A percentile compares a stretch with the other conserved stretches of the same genome.
These are phyloP conservation scores for Lasius platythorax DNA, from an alignment of 2,888 invertebrate genomes.

Conservation along the genomic window DNA sequence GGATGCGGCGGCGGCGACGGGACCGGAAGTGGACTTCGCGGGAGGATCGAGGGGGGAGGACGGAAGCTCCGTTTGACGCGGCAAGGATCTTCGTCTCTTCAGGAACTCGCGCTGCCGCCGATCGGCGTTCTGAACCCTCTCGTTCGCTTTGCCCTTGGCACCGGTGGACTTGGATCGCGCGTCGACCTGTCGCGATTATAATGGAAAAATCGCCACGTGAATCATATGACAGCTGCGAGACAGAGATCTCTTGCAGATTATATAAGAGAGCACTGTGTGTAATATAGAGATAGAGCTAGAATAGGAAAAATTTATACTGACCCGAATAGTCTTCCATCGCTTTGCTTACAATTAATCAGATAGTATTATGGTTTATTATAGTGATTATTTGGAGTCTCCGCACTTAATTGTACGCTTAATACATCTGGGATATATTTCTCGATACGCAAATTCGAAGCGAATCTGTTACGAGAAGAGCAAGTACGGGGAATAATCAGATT, in stretches of 20 bases:
- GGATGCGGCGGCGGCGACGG: slow-evolving; percentile 45
- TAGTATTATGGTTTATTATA: background rate
- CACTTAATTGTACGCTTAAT: background rate
- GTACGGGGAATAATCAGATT: background rate
- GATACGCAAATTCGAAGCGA: background rate
- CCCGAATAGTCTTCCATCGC: background rate
- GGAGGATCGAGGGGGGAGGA: slow-evolving; percentile 57
- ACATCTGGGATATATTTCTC: background rate
- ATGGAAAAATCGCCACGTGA: background rate
- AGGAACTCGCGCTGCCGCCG: slow-evolving; percentile 71
- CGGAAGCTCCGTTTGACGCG: slow-evolving; percentile 63
- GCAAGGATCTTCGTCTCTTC: slow-evolving; percentile 74
- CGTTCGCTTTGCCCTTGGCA: slow-evolving; percentile 66
- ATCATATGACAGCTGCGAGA: background rate
- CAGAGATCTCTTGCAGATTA: background rate
- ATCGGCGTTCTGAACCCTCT: slow-evolving; percentile 72
- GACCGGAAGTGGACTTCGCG: slow-evolving; percentile 61
- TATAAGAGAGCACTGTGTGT: background rate
- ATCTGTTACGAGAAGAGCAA: background rate
- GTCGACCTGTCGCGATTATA: slow-evolving; percentile 68
- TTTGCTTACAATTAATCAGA: background rate
- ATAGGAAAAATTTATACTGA: background rate
- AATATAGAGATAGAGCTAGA: background rate
- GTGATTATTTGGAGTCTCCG: background rate
- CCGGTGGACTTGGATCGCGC: slow-evolving; percentile 64